Percentiles rank a stretch among this genome's conserved stretches.
These are phyloP conservation scores for Tapirus indicus DNA, from an alignment of 2,797 vertebrate species.

Conservation along the genomic window DNA sequence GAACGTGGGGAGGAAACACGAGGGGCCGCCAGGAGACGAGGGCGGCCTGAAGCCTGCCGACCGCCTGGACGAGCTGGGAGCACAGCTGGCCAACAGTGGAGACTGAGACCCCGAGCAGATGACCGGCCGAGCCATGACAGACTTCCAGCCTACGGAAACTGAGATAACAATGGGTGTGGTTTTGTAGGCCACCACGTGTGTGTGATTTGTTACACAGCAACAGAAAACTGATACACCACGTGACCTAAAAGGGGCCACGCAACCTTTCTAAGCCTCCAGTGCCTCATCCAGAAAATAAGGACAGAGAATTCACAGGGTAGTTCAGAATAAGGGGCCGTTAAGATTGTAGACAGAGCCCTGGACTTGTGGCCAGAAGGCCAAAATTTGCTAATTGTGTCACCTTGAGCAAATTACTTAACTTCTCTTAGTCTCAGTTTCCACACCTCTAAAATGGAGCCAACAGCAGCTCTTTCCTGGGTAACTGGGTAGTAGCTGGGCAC, in stretches of 20 bases:
- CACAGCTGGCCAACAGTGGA: rapidly evolving
- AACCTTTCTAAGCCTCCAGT: not conserved
- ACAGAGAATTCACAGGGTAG: not conserved
- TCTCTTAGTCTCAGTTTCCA: not conserved
- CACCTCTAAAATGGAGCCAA: not conserved
- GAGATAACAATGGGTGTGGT: not conserved
- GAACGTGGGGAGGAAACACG: not conserved
- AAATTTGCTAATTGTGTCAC: not conserved
- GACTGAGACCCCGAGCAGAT: not conserved
- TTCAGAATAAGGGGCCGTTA: not conserved
- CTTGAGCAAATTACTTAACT: not conserved
- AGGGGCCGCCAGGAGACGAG: not conserved
- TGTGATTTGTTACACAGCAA: not conserved
- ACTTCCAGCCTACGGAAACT: not conserved
- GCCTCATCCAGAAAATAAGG: not conserved
- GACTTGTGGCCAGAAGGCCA: not conserved
- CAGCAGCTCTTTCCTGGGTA: not conserved
- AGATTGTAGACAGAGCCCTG: not conserved
- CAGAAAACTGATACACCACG: not conserved
- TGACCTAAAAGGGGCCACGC: not conserved
- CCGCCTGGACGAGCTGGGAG: not conserved
- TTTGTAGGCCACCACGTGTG: not conserved
- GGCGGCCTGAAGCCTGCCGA: not conserved
- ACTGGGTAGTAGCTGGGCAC: too few relatives aligned
- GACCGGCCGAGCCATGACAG: not conserved